A percentile compares a stretch with the other conserved stretches of the same genome.
These are phyloP conservation scores for Heliconius himera DNA, from an alignment of 1,140 invertebrate species.

Conservation along the genomic window DNA sequence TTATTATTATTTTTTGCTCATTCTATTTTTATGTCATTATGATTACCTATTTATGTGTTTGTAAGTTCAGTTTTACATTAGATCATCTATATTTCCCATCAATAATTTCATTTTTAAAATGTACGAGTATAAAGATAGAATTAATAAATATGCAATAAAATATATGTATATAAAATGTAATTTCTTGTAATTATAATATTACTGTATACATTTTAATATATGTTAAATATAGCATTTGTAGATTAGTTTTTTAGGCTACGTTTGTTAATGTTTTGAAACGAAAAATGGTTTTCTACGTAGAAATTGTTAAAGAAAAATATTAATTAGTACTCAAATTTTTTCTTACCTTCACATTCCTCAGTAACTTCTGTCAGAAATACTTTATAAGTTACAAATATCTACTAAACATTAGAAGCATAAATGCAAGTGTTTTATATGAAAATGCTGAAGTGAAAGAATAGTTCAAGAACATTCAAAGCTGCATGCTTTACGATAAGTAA, in stretches of 20 bases:
- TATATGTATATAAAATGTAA: too few species aligned
- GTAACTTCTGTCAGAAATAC: conserved; percentile 28
- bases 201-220: too few species aligned
- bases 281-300: not conserved
- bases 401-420: conserved; percentile 30
- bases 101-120: too few species aligned
- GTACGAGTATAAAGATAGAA: too few species aligned
- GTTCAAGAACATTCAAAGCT: conserved; percentile 30
- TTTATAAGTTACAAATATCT: conserved; percentile 30
- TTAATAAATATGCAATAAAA: too few species aligned
- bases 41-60: too few species aligned
- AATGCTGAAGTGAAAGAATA: conserved; percentile 30
- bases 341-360: conserved; percentile 36
- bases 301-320: not conserved
- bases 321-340: conserved; percentile 21
- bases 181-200: too few species aligned
- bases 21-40: too few species aligned
- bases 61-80: too few species aligned
- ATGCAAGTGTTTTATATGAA: conserved; percentile 24
- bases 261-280: not conserved
- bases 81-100: too few species aligned
- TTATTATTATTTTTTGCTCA: too few species aligned
- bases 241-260: not conserved
- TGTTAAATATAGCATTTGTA: not conserved
- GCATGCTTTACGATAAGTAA: conserved; percentile 30